Base-by-base conservation (phyloP, 1,140 invertebrate species). In the Macrobrachium rosenbergii region DNA sequence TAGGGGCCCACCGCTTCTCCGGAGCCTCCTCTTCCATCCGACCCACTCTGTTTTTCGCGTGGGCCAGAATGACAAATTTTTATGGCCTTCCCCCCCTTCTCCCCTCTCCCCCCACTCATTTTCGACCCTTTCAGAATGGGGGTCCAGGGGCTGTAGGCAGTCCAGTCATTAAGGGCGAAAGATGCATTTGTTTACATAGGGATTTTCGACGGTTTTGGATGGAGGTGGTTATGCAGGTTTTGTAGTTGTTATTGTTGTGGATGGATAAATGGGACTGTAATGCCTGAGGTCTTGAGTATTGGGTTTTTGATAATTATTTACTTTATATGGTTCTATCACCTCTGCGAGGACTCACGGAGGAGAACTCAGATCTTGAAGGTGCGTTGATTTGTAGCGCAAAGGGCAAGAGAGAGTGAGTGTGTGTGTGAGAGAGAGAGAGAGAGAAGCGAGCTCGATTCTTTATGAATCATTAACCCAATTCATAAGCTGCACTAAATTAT, bases 11-110 rank as follows among this genome's bases (percentile, higher is more conserved):
- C 73, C 28, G n/a, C 23, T n/a, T 75, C 73, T 21, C 58, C 21
- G 1, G 12, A 14, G 2, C 67, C 67, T 72, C 67, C n/a, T 72
- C 67, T 10, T 72, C n/a, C 67, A 14, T 21, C n/a, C n/a, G 5
- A 14, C 37, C 67, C 67, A 23, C 67, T 10, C 69, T 21, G n/a
- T 60, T 3, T 81, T 19, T 37, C 58, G 59, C 72, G 37, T 58
- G 60, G 10, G 73, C 59, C 62, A 69, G 83, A 78, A 85, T 79
- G 83, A 85, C 83, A 85, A 78, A 85, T 85, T 85, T 85, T 85
- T 85, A 85, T 79, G 83, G 60, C 75, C 63, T 2, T 5, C 21
- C 16, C 5, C 63, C 63, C 28, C 28, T 3, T 3, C 28, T 37
- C 28, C 28, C 28, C 28, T 3, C 3, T 3, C 28, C 28, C 28